Evolutionary conservation across 2,113 vertebrate species (phyloP).

Genomic region (Oncorhynchus gorbuscha): DNA sequence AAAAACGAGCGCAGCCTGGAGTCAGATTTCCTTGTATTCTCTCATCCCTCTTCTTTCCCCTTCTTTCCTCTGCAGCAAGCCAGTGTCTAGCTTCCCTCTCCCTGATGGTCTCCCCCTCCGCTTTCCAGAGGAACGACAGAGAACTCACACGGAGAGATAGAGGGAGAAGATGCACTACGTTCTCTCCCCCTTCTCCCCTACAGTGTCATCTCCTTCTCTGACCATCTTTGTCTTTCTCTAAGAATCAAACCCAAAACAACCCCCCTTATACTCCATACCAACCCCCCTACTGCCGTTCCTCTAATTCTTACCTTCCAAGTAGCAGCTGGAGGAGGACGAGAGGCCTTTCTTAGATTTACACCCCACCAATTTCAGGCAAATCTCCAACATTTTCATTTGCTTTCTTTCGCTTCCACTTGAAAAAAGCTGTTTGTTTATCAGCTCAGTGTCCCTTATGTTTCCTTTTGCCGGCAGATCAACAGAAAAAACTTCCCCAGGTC

Average conservation of each 20-base stretch:
- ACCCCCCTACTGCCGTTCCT: not conserved
- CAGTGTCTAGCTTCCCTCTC: conserved; percentile 74
- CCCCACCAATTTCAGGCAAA: conserved; percentile 98
- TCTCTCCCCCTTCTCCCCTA: not conserved
- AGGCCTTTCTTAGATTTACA: conserved; percentile 98
- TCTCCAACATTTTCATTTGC: conserved; percentile 99
- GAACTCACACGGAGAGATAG: conserved; percentile 42
- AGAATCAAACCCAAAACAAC: conserved; percentile 13
- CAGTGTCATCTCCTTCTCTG: not conserved
- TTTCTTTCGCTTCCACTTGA: conserved; percentile 62
- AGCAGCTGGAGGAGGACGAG: conserved; percentile 95
- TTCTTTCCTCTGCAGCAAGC: conserved; percentile 66
- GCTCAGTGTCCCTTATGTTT: conserved; percentile 26
- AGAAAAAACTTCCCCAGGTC: not conserved
- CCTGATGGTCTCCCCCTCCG: conserved; percentile 54
- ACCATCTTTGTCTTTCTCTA: not conserved
- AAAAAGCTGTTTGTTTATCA: conserved; percentile 46
- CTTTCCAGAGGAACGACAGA: conserved; percentile 64
- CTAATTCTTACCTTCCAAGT: conserved; percentile 89
- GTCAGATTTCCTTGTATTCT: conserved; percentile 77
- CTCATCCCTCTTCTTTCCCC: conserved; percentile 64
- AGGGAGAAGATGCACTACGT: not conserved
- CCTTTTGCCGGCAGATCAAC: not conserved
- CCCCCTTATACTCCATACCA: not conserved
- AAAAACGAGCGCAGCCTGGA: conserved; percentile 64